phyloP scores from a whole-genome alignment of 2,888 invertebrate species.

The Drosophila niveifrons region DNA sequence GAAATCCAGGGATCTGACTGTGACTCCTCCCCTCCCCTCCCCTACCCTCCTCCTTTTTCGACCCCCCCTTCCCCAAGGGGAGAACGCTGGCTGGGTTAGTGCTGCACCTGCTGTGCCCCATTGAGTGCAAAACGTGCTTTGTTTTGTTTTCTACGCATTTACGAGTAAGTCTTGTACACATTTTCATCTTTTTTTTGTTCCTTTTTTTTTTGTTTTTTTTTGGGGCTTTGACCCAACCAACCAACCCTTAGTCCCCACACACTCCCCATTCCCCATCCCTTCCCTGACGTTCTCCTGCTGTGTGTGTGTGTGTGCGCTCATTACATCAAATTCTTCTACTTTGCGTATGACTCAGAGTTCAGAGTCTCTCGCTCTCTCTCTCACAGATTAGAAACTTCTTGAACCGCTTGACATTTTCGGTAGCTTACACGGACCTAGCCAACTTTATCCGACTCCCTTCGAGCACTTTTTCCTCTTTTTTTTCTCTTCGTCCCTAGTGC shows the following conservation, averaged over 20 bases:
- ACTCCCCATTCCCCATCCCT: not conserved
- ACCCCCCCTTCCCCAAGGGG: not conserved
- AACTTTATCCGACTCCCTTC: constrained; percentile 19
- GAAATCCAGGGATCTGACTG: constrained; percentile 20
- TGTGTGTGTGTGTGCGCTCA: constrained; percentile 37
- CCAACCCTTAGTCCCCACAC: not conserved
- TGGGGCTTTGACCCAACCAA: constrained; percentile 13
- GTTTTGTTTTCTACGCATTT: constrained; percentile 67
- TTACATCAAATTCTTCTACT: constrained; percentile 49
- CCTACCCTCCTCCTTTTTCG: not conserved
- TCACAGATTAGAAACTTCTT: constrained; percentile 64
- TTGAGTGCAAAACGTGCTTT: constrained; percentile 72
- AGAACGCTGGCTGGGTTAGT: constrained; percentile 12
- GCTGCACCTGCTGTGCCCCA: constrained; percentile 63
- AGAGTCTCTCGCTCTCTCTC: constrained; percentile 15
- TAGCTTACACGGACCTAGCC: constrained; percentile 34
- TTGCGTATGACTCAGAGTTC: constrained; percentile 42
- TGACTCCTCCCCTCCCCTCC: not conserved
- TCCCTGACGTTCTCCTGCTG: too few relatives aligned
- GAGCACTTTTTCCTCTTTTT: not conserved
- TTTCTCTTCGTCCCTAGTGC: not conserved
- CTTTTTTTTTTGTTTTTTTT: not conserved
- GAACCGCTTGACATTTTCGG: constrained; percentile 55
- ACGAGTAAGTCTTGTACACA: constrained; percentile 62
- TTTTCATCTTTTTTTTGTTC: constrained; percentile 1